phyloP scores from a whole-genome alignment of 2,797 vertebrate genomes.

The Cercopithecus hamlyni region DNA sequence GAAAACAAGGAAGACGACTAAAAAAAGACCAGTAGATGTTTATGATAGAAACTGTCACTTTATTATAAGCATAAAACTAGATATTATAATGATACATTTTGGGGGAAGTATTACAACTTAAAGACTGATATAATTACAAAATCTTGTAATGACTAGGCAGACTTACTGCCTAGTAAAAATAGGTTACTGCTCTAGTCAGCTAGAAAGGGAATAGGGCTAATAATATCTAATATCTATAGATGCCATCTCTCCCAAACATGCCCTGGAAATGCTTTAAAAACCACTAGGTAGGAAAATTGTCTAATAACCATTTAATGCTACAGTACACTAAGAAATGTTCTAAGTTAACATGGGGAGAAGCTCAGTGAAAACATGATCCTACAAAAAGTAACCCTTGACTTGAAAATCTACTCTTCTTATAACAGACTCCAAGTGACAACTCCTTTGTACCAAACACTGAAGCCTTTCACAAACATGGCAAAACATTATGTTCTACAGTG shows the following conservation, averaged over 20 bases:
- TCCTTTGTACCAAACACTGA: background rate
- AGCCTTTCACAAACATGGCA: background rate
- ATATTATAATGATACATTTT: conserved; percentile 25
- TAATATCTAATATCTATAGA: background rate
- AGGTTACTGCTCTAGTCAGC: conserved; percentile 7
- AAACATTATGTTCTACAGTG: background rate
- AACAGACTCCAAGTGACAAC: background rate
- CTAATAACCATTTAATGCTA: conserved; percentile 13
- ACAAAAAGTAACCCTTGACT: conserved; percentile 41
- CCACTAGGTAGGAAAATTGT: background rate
- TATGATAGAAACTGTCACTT: background rate
- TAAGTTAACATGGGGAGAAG: background rate
- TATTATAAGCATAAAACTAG: conserved; percentile 29
- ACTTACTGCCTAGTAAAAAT: background rate
- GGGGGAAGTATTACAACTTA: background rate
- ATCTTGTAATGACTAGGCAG: background rate
- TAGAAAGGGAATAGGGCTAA: background rate
- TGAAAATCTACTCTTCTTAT: conserved; percentile 17
- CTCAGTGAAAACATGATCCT: background rate
- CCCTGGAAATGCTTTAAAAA: conserved; percentile 35
- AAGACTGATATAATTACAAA: conserved; percentile 36
- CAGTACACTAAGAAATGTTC: background rate
- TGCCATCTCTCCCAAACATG: conserved; percentile 5
- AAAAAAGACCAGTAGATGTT: conserved; percentile 20
- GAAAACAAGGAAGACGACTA: background rate